These are phyloP conservation scores for Lordiphosa mommai DNA, from an alignment of 1,140 invertebrate species.

Conservation along the genomic window DNA sequence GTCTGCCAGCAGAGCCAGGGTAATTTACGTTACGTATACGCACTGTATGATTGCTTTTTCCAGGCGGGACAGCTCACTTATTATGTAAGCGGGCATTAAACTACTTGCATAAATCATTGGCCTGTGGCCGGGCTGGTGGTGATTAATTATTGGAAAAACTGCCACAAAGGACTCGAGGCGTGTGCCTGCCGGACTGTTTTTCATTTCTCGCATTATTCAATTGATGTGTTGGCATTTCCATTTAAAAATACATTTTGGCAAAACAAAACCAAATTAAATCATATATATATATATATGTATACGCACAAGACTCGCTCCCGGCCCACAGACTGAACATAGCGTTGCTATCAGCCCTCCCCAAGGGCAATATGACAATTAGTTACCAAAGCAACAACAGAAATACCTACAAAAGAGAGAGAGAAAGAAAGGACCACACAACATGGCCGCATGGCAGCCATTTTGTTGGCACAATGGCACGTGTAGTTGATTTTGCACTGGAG, in stretches of 20 bases:
- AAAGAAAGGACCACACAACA: slow-evolving; percentile 44
- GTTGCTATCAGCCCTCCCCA: slow-evolving; percentile 50
- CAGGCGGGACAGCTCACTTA: slow-evolving; percentile 43
- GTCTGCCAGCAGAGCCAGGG: slow-evolving; percentile 17
- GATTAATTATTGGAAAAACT: slow-evolving; percentile 68
- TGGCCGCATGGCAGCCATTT: slow-evolving; percentile 72
- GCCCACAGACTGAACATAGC: slow-evolving; percentile 18
- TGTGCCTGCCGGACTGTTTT: slow-evolving; percentile 37
- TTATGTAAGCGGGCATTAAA: slow-evolving; percentile 66
- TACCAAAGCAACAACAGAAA: slow-evolving; percentile 77
- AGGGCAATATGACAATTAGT: slow-evolving; percentile 76
- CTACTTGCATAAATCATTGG: slow-evolving; percentile 70
- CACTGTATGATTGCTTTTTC: slow-evolving; percentile 24
- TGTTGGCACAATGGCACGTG: slow-evolving; percentile 55
- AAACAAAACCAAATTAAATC: slow-evolving; percentile 67
- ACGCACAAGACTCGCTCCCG: slow-evolving; percentile 12
- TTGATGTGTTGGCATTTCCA: slow-evolving; percentile 65
- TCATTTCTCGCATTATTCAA: slow-evolving; percentile 59
- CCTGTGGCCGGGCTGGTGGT: slow-evolving; percentile 40
- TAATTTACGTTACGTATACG: slow-evolving; percentile 51
- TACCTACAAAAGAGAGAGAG: slow-evolving; percentile 55
- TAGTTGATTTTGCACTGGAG: slow-evolving; percentile 35
- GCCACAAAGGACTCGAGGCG: slow-evolving; percentile 32
- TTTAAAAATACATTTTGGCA: slow-evolving; percentile 28
- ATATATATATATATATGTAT: too few species aligned